These are phyloP conservation scores for Crossocerus cetratus DNA, from an alignment of 2,888 invertebrate species.

Conservation along the genomic window DNA sequence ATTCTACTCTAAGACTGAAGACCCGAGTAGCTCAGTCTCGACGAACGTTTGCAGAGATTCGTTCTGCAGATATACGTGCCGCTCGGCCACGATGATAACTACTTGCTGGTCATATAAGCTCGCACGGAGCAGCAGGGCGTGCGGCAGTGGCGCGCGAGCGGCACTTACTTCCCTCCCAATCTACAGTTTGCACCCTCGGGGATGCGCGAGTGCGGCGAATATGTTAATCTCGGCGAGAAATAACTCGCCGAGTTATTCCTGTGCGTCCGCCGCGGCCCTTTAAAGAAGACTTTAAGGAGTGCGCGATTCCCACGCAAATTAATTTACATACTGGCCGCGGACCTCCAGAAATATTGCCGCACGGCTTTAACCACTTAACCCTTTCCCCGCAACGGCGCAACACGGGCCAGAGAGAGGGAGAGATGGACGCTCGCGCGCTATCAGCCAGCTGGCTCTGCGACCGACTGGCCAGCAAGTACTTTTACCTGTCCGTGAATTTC, in stretches of 20 bases:
- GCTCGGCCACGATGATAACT: constrained; percentile 4
- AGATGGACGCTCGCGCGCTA: too few relatives aligned
- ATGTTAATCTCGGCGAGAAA: constrained; percentile 66
- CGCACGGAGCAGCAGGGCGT: constrained; percentile 20
- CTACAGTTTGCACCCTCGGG: constrained; percentile 57
- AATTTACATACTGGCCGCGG: constrained; percentile 13
- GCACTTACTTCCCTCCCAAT: constrained; percentile 44
- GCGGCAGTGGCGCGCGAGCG: constrained; percentile 1
- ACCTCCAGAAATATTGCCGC: background rate
- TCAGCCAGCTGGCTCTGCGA: too few relatives aligned
- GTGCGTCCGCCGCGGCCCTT: constrained; percentile 54
- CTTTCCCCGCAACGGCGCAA: too few relatives aligned
- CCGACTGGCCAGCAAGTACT: too few relatives aligned
- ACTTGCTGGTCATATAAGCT: constrained; percentile 27
- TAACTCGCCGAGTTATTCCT: constrained; percentile 62
- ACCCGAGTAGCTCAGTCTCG: background rate
- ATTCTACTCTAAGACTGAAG: too few relatives aligned
- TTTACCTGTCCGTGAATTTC: too few relatives aligned
- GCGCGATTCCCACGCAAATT: constrained; percentile 34
- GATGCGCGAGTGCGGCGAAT: constrained; percentile 57
- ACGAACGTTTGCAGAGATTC: background rate
- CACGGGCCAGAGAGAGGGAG: too few relatives aligned
- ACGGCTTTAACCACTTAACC: background rate
- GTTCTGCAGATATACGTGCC: constrained; percentile 24
- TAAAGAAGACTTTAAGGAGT: constrained; percentile 40